phyloP scores from a whole-genome alignment of 2,113 vertebrate genomes.

The Sisor rabdophorus region DNA sequence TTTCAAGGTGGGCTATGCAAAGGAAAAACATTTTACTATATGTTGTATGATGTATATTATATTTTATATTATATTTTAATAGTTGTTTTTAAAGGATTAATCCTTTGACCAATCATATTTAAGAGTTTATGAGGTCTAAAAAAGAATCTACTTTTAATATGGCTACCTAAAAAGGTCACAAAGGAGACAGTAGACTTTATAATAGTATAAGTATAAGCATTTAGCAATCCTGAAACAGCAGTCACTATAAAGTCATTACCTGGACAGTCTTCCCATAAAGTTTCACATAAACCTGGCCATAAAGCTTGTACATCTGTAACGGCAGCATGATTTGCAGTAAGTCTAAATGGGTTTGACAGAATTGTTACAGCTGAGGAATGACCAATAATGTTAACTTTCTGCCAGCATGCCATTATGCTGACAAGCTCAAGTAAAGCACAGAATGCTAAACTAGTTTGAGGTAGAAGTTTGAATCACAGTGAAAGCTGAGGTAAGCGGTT shows the following conservation, averaged over 20 bases:
- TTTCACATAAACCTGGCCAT: constrained; percentile 1
- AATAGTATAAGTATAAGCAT: too few relatives aligned
- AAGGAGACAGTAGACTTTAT: too few relatives aligned
- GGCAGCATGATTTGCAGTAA: constrained; percentile 21
- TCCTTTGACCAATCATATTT: not conserved
- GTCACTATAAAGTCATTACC: not conserved
- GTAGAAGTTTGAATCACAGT: not conserved
- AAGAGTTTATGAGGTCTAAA: not conserved
- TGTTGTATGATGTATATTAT: too few relatives aligned
- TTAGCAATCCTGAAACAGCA: too few relatives aligned
- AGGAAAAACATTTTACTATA: too few relatives aligned
- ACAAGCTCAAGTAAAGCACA: constrained; percentile 5
- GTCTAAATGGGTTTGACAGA: constrained; percentile 28
- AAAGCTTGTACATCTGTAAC: not conserved
- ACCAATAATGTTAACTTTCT: constrained; percentile 2
- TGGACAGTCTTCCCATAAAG: constrained; percentile 5
- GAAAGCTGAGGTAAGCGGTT: too few relatives aligned
- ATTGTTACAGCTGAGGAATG: constrained; percentile 25
- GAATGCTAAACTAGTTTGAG: constrained; percentile 14
- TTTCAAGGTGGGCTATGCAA: too few relatives aligned
- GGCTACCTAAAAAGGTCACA: not conserved
- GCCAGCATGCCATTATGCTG: constrained; percentile 12
- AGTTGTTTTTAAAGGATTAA: too few relatives aligned
- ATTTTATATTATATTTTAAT: too few relatives aligned
- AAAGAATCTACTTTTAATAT: not conserved